Conservation (phyloP, 2,113 vertebrate genomes). For the Pachyramphus minor region DNA sequence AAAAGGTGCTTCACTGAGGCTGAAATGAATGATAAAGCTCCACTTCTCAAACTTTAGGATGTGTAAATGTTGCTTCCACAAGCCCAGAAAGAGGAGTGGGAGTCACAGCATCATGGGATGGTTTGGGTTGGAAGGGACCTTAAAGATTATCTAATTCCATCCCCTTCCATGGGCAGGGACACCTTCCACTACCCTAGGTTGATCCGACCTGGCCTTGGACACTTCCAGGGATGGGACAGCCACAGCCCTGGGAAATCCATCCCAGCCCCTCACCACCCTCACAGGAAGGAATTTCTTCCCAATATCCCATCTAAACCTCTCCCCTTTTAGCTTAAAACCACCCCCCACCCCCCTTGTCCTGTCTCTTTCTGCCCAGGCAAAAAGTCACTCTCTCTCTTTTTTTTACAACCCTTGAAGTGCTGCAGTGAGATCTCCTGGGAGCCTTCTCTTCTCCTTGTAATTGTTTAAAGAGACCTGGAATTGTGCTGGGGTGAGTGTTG, state of each 20-base stretch:
- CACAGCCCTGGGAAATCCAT: background rate
- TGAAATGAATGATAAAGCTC: background rate
- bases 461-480: background rate
- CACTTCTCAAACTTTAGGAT: background rate
- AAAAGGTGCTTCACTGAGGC: background rate
- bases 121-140: background rate
- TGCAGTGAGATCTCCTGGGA: background rate
- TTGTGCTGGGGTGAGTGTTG: background rate
- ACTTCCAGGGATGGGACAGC: background rate
- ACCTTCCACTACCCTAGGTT: accelerated
- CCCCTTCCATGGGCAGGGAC: background rate
- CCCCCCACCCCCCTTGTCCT: background rate
- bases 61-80: background rate
- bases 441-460: background rate
- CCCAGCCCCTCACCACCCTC: background rate
- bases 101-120: background rate
- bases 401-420: background rate
- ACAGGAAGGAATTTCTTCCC: background rate
- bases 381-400: background rate
- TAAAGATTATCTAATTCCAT: background rate
- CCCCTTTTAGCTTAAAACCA: background rate
- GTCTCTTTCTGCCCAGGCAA: background rate
- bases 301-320: background rate
- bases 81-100: background rate
- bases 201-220: background rate